Base-by-base conservation (phyloP, 2,113 vertebrate genomes). In the Neomonachus schauinslandi region DNA sequence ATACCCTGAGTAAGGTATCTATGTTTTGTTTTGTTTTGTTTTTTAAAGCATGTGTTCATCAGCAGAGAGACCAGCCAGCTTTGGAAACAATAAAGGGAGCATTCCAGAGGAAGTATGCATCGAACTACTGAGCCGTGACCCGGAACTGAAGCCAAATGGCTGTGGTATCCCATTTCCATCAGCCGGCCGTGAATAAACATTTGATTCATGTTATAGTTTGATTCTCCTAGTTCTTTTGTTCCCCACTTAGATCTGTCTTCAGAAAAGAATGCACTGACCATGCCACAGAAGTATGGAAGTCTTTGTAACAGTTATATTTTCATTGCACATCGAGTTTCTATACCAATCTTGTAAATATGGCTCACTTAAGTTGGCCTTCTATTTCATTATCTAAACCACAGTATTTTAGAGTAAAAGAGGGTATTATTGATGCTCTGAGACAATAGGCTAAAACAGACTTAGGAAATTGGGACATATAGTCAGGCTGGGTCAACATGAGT, bases 121-220 rank as follows among this genome's bases (percentile, higher is more conserved):
- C 19, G 31, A 85, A 61, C 31, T 18, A 12, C 21, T 10, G 53
- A 96, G 39, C 9, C 14, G 4, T 1, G 18, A n/a, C 39, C 18
- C 12, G 55, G 53, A 89, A 61, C 21, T 0, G 21, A 91, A 81
- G 83, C 24, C 83, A 94, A 63, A 89, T 76, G 63, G 22, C n/a
- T 77, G 0, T 28, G 14, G 6, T 13, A 24, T 59, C 55, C 9
- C 51, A 53, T 74, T 57, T 81, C 49, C 69, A 76, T 85, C 31
- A 83, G 42, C 57, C 49, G 36, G 12, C 18, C 59, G 9, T 46
- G 28, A 97, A 91, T 85, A 91, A 94, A 83, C 67, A 61, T 74
- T 93, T 82, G 39, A 85, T 72, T 83, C 42, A 63, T 49, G 94
- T 94, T 57, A 89, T 28, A 94, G 11, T 84, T 65, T 36, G 71